Percentiles rank a stretch among this genome's conserved stretches.
Evolutionary conservation across 2,888 invertebrate genomes (phyloP).

Genomic region (Volucella inanis): DNA sequence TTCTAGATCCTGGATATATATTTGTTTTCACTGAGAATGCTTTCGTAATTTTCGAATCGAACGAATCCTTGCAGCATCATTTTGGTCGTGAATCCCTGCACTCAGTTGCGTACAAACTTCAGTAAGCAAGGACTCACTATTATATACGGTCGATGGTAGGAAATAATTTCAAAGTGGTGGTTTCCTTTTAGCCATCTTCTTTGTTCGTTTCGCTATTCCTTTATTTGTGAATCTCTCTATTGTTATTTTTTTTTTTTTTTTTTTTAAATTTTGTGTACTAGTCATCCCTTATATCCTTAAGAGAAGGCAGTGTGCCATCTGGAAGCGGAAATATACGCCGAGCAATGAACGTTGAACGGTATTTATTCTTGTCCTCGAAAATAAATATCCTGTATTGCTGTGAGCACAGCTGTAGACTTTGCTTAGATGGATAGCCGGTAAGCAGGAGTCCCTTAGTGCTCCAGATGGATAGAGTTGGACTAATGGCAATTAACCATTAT

Average conservation of each 20-base stretch:
- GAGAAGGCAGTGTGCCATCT: constrained; percentile 45
- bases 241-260: constrained; percentile 22
- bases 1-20: constrained; percentile 20
- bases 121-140: constrained; percentile 26
- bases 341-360: constrained; percentile 57
- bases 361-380: constrained; percentile 70
- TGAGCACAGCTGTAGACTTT: constrained; percentile 55
- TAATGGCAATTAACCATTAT: constrained; percentile 72
- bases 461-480: constrained; percentile 63
- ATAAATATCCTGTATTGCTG: constrained; percentile 67
- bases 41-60: constrained; percentile 68
- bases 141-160: constrained; percentile 57
- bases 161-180: constrained; percentile 68
- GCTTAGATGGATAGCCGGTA: constrained; percentile 31
- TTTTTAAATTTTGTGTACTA: constrained; percentile 28
- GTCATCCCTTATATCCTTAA: neutral
- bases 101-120: constrained; percentile 34
- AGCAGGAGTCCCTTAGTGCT: constrained; percentile 34
- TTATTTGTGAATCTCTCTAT: neutral
- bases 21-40: constrained; percentile 58
- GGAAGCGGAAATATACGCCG: constrained; percentile 43
- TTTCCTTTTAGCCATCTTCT: constrained; percentile 49
- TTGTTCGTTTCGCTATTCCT: constrained; percentile 21
- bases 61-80: constrained; percentile 14
- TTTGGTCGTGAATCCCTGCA: neutral